Base-by-base conservation (phyloP, 1,140 invertebrate species). In the Drosophila kurseongensis region DNA sequence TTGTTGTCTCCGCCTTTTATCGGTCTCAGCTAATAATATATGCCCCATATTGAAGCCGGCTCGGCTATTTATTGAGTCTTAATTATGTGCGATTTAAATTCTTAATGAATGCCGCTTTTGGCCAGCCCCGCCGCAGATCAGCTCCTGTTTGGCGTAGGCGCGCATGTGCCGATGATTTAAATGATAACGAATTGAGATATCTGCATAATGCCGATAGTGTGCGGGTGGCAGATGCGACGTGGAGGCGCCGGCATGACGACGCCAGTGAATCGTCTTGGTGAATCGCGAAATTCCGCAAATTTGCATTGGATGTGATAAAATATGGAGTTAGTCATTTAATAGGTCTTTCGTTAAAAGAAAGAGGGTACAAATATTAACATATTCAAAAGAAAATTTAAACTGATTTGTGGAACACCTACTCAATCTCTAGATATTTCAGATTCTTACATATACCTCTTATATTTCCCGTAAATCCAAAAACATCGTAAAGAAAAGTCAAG, bases 71-170 rank as follows among this genome's bases (percentile, higher is more conserved):
- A 78, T 88, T 88, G 83, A 80, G 79, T 52, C 75, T 89, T 83
- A 89, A 88, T 88, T 88, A 88, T 89, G 80, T 80, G 73, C 76
- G 83, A 80, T 89, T 89, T 89, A 89, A 83, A 89, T 89, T 89
- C 84, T 89, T 89, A 89, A 89, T 89, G 84, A 89, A 89, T 81
- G 78, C 75, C 76, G 59, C 80, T 61, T 77, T 77, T 76, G 75
- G 73, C 74, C 61, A 56, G 38, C 36, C 60, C 55, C 55, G 60
- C 27, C 38, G 60, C 27, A 29, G 18, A 60, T 35, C 42, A 45
- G 56, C 61, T 29, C 9, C 50, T 27, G 35, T 16, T 16, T 44
- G 44, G 23, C 58, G 61, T 83, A 60, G 75, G 75, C 77, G 68
- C 75, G 57, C 75, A 86, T 86, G 76, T 66, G 79, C 74, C 67